Percentiles rank a stretch among this genome's conserved stretches.
Evolutionary conservation across 2,888 invertebrate genomes (phyloP).

Genomic region (Chalcosyrphus nemorum): DNA sequence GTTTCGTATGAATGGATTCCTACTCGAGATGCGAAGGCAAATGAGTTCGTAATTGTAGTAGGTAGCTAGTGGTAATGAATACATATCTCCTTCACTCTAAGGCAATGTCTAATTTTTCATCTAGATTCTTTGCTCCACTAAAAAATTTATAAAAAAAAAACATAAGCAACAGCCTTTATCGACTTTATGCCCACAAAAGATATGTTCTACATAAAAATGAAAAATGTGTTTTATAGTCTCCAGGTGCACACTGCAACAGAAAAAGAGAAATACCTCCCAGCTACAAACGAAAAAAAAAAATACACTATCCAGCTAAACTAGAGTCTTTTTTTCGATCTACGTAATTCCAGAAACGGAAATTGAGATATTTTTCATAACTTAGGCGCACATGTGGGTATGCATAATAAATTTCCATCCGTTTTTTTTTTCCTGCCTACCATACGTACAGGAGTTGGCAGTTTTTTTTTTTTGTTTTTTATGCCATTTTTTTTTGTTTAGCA

Average conservation of each 20-base stretch:
- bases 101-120: slow-evolving; percentile 49
- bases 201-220: slow-evolving; percentile 71
- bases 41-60: slow-evolving; percentile 50
- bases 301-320: slow-evolving; percentile 9
- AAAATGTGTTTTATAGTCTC: slow-evolving; percentile 72
- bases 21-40: slow-evolving; percentile 30
- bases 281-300: slow-evolving; percentile 21
- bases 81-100: slow-evolving; percentile 33
- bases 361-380: slow-evolving; percentile 78
- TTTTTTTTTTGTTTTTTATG: slow-evolving; percentile 22
- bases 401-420: slow-evolving; percentile 68
- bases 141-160: not conserved
- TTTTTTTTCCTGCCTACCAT: slow-evolving; percentile 2
- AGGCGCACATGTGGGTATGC: slow-evolving; percentile 74
- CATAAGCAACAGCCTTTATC: not conserved
- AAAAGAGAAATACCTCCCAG: slow-evolving; percentile 53
- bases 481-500: slow-evolving; percentile 17
- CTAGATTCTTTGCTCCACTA: slow-evolving; percentile 29
- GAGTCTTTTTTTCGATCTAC: slow-evolving; percentile 36
- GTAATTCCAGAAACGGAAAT: slow-evolving; percentile 77
- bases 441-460: not conserved
- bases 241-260: slow-evolving; percentile 61
- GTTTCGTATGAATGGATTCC: slow-evolving; percentile 47
- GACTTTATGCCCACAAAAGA: slow-evolving; percentile 42
- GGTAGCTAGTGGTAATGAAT: slow-evolving; percentile 59